These are phyloP conservation scores for Nomada hirtipes DNA, from an alignment of 2,888 invertebrate genomes.

Conservation along the genomic window DNA sequence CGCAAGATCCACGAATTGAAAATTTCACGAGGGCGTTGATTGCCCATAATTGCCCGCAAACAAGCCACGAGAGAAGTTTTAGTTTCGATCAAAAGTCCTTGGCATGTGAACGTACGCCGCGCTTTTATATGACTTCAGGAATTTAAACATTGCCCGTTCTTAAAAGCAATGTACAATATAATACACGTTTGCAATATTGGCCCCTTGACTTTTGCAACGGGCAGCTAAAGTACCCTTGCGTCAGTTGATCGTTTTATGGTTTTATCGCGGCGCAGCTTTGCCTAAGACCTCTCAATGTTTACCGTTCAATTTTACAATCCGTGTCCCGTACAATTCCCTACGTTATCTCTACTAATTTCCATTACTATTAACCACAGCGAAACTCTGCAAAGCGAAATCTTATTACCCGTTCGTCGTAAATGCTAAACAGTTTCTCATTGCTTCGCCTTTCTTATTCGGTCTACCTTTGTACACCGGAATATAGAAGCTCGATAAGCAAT, in stretches of 20 bases:
- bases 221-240: conserved; percentile 8
- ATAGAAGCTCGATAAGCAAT: neutral
- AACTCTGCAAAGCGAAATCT: neutral
- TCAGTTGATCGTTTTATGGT: conserved; percentile 12
- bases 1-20: neutral
- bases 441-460: neutral
- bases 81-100: neutral
- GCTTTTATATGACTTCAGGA: conserved; percentile 2
- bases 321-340: neutral
- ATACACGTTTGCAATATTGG: neutral
- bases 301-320: neutral
- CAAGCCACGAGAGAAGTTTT: neutral
- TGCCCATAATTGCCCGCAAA: neutral
- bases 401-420: neutral
- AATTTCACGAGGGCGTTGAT: conserved; percentile 1
- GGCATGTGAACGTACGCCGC: neutral
- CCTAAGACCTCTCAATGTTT: neutral
- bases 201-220: neutral
- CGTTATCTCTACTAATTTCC: neutral
- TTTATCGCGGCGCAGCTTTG: neutral
- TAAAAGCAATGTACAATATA: neutral
- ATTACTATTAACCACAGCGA: neutral
- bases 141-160: neutral
- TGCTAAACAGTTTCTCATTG: neutral
- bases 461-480: neutral